A percentile compares a stretch with the other conserved stretches of the same genome.
Conservation (phyloP, 2,113 vertebrate genomes). For the Castor canadensis region DNA sequence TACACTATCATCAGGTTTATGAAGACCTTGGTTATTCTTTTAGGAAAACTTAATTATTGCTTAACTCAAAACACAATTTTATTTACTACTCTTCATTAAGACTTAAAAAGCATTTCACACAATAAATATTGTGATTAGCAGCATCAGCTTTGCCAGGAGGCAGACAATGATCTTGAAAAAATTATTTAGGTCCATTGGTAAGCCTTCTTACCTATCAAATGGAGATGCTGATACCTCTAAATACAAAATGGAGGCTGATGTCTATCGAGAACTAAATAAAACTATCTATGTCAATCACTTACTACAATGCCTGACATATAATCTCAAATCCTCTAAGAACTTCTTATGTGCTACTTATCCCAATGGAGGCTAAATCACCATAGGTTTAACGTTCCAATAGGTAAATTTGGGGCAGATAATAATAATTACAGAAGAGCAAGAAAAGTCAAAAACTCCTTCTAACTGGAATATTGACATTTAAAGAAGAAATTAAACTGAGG, state of each 20-base stretch:
- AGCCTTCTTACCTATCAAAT: slow-evolving; percentile 24
- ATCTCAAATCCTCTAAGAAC: background rate
- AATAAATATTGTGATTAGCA: background rate
- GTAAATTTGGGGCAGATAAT: background rate
- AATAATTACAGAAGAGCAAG: background rate
- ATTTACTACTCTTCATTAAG: background rate
- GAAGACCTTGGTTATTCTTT: background rate
- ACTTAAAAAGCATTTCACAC: background rate
- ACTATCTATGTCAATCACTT: background rate
- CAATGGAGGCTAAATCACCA: background rate
- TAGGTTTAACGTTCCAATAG: background rate
- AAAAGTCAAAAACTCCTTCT: background rate
- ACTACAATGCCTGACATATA: background rate
- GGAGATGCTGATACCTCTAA: background rate
- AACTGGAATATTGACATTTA: background rate
- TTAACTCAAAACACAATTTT: slow-evolving; percentile 12
- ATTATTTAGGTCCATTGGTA: background rate
- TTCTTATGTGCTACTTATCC: background rate
- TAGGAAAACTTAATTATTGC: background rate
- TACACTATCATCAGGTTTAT: background rate
- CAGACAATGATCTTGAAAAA: background rate
- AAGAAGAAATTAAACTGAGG: background rate
- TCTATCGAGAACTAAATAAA: background rate
- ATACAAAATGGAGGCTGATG: no score
- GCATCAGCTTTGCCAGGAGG: background rate